Conservation (phyloP, 2,113 vertebrate genomes). For the Dicrurus megarhynchus region DNA sequence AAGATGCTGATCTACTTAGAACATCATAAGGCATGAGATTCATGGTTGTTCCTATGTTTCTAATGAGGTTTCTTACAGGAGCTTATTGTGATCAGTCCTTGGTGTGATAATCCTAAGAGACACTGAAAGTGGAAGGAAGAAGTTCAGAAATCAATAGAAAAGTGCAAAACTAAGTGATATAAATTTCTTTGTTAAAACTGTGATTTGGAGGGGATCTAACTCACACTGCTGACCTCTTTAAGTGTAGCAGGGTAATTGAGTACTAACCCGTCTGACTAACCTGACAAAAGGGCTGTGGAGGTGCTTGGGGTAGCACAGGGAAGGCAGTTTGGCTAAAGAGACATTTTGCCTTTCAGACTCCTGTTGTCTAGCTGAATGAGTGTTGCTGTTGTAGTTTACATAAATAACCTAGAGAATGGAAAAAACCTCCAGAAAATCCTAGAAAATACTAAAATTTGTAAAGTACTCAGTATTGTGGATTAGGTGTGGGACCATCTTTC, state of each 20-base stretch:
- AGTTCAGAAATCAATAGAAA: not conserved
- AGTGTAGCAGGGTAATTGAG: not conserved
- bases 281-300: not conserved
- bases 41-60: not conserved
- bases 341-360: not conserved
- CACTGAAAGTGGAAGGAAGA: not conserved
- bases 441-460: not conserved
- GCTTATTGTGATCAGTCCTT: not conserved
- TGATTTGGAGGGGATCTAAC: not conserved
- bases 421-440: not conserved
- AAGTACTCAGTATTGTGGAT: not conserved
- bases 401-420: not conserved
- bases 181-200: not conserved
- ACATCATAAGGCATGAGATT: not conserved
- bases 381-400: not conserved
- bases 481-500: not conserved
- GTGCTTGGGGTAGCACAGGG: not conserved
- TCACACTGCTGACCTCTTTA: not conserved
- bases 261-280: not conserved
- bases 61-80: not conserved
- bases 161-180: not conserved
- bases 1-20: not conserved
- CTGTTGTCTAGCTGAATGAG: not conserved
- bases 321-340: not conserved
- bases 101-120: not conserved